These are phyloP conservation scores for Phrynocephalus versicolor DNA, from an alignment of 2,113 vertebrate species.

Conservation along the genomic window DNA sequence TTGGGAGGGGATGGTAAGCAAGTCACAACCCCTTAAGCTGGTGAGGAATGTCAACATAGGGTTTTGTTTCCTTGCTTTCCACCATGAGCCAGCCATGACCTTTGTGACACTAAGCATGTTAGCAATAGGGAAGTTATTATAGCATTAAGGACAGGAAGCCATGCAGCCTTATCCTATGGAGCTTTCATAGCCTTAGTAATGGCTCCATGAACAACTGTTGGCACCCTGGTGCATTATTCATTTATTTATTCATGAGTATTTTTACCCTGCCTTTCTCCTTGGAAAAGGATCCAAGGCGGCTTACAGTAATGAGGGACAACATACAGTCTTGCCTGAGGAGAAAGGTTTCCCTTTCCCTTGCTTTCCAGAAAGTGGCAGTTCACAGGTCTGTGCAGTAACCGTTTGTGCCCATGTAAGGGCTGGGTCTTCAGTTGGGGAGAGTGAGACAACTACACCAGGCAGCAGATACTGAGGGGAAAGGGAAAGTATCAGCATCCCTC, in stretches of 20 bases:
- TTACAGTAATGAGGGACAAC: no score
- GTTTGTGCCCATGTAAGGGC: background rate
- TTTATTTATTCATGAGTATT: no score
- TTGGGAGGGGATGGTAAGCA: constrained; percentile 51
- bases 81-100: background rate
- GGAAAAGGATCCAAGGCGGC: no score
- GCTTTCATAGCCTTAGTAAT: background rate
- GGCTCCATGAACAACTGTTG: background rate
- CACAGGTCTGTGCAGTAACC: no score
- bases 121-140: background rate
- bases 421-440: background rate
- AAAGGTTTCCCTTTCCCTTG: no score
- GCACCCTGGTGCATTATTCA: no score
- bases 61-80: constrained; percentile 46
- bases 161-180: background rate
- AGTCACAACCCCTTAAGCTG: constrained; percentile 58
- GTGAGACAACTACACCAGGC: background rate
- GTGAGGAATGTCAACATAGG: constrained; percentile 53
- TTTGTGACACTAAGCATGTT: background rate
- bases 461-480: background rate
- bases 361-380: no score
- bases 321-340: no score
- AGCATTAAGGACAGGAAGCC: background rate
- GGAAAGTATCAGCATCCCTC: background rate
- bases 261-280: no score